Evolutionary conservation across 2,888 invertebrate genomes (phyloP).

Genomic region (Spilosoma lubricipeda): DNA sequence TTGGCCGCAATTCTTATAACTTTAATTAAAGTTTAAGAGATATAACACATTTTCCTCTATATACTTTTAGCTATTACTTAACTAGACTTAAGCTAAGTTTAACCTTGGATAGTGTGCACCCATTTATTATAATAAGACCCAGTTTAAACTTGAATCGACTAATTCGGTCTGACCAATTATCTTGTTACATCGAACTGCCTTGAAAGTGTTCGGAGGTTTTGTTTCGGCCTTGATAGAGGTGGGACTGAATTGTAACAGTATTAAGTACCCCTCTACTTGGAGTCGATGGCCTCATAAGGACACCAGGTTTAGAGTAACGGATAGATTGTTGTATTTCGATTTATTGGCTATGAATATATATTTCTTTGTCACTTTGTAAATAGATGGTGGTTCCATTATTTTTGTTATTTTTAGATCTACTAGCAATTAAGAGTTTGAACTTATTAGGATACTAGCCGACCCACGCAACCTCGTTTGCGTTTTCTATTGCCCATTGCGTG

Average conservation of each 20-base stretch:
- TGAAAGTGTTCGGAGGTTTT: conserved; percentile 35
- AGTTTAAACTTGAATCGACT: conserved; percentile 17
- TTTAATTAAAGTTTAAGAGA: no score
- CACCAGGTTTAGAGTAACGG: conserved; percentile 14
- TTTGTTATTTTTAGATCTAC: neutral
- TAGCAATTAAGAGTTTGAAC: neutral
- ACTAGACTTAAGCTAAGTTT: neutral
- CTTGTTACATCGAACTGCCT: conserved; percentile 30
- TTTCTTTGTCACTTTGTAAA: conserved; percentile 1
- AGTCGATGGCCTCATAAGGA: conserved; percentile 50
- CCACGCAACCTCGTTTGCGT: no score
- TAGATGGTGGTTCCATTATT: neutral
- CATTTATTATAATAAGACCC: conserved; percentile 11
- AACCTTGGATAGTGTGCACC: neutral
- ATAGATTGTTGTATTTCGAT: conserved; percentile 20
- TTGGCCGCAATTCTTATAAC: no score
- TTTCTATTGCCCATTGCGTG: no score
- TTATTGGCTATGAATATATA: neutral
- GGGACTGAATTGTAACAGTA: conserved; percentile 22
- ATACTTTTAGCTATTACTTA: neutral
- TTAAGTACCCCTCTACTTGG: conserved; percentile 16
- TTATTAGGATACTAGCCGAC: neutral
- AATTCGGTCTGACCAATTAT: conserved; percentile 15
- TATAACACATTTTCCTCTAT: neutral
- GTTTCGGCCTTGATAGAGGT: conserved; percentile 32